These are phyloP conservation scores for Dermolepida albohirtum DNA, from an alignment of 2,888 invertebrate genomes.

Conservation along the genomic window DNA sequence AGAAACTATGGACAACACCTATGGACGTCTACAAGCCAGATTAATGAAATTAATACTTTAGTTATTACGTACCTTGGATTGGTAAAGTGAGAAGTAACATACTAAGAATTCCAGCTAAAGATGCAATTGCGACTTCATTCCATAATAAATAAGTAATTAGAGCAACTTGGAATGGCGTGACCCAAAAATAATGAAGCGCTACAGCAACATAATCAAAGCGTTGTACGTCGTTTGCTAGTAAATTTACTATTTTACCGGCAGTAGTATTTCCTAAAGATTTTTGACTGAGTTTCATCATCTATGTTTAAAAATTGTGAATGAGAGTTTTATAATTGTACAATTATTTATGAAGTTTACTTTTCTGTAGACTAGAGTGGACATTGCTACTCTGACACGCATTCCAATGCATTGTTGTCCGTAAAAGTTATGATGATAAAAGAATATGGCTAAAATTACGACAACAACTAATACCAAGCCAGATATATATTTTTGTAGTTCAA, in stretches of 20 bases:
- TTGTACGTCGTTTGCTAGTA: conserved; percentile 86
- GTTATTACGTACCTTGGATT: conserved; percentile 55
- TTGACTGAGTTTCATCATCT: conserved; percentile 73
- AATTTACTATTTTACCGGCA: conserved; percentile 83
- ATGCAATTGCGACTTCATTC: conserved; percentile 67
- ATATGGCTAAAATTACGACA: conserved; percentile 44
- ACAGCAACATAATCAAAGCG: conserved; percentile 80
- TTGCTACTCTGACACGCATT: conserved; percentile 78
- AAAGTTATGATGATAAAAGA: conserved; percentile 71
- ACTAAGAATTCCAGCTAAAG: conserved; percentile 72
- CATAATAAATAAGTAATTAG: conserved; percentile 72
- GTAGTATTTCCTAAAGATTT: conserved; percentile 83
- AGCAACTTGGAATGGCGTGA: conserved; percentile 79
- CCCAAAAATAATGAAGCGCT: conserved; percentile 81
- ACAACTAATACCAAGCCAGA: conserved; percentile 46
- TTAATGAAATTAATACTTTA: neutral
- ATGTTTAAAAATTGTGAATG: conserved; percentile 41
- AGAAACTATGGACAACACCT: too few relatives aligned
- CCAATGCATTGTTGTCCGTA: conserved; percentile 72
- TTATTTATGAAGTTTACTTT: conserved; percentile 71
- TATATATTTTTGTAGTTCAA: conserved; percentile 44
- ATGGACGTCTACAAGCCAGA: too few relatives aligned
- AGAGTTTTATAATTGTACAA: neutral
- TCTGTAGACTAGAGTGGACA: conserved; percentile 79
- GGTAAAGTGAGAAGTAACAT: conserved; percentile 67